These are phyloP conservation scores for Brevimyrus niger DNA, from an alignment of 2,113 vertebrate species.

Conservation along the genomic window DNA sequence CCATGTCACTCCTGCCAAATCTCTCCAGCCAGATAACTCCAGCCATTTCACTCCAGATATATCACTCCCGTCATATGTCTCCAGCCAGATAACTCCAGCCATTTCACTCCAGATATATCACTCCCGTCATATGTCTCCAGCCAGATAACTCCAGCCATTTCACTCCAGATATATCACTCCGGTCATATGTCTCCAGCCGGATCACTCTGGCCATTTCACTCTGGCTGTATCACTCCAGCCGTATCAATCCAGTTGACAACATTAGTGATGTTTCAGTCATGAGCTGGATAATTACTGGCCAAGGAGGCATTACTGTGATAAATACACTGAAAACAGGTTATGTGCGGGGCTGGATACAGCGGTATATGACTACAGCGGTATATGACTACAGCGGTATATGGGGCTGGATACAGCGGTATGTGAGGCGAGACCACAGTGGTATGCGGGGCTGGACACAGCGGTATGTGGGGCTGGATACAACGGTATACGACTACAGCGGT, in stretches of 20 bases:
- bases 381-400: background rate
- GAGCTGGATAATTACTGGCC: background rate
- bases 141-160: too few species aligned
- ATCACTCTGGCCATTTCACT: too few species aligned
- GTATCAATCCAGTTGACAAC: background rate
- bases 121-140: too few species aligned
- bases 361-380: background rate
- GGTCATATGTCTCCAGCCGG: background rate
- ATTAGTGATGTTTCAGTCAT: background rate
- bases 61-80: background rate
- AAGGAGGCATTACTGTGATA: background rate
- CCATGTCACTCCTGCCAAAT: background rate
- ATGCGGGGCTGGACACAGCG: background rate
- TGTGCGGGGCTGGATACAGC: background rate
- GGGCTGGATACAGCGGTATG: background rate
- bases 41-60: too few species aligned
- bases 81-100: too few species aligned
- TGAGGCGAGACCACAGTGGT: background rate
- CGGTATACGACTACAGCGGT: background rate
- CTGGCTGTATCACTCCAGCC: background rate
- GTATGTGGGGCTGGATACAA: background rate
- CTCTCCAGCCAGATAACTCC: too few species aligned
- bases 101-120: background rate
- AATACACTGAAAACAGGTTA: background rate
- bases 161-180: too few species aligned